A percentile compares a stretch with the other conserved stretches of the same genome.
Evolutionary conservation across 2,797 vertebrate species (phyloP).

Genomic region (Microctenopoma stevenorrisi): DNA sequence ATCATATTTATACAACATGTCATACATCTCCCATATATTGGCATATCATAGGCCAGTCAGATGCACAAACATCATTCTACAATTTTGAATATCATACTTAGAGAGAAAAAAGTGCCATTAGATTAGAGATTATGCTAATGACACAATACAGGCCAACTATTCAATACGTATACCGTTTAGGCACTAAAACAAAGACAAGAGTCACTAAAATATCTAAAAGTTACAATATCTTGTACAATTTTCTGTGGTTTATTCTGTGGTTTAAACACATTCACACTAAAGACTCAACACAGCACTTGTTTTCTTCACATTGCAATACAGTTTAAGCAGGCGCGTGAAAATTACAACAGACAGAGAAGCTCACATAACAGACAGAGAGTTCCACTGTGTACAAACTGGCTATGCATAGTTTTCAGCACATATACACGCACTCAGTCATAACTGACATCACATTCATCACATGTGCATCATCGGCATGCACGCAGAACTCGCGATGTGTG

Average conservation of each 20-base stretch:
- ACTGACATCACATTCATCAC: slow-evolving; percentile 32
- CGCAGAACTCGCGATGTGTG: slow-evolving; percentile 18
- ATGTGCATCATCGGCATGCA: slow-evolving; percentile 41
- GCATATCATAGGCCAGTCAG: slow-evolving; percentile 24
- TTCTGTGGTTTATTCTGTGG: slow-evolving; percentile 37
- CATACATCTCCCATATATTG: slow-evolving; percentile 19
- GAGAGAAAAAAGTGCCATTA: slow-evolving; percentile 60
- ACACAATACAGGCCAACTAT: slow-evolving; percentile 59
- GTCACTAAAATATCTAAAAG: slow-evolving; percentile 61
- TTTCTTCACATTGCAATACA: slow-evolving; percentile 62
- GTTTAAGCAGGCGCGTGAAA: slow-evolving; percentile 72
- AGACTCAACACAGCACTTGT: slow-evolving; percentile 54
- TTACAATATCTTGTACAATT: slow-evolving; percentile 56
- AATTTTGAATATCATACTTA: slow-evolving; percentile 36
- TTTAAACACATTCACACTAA: slow-evolving; percentile 68
- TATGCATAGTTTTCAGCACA: slow-evolving; percentile 60
- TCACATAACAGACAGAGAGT: slow-evolving; percentile 37
- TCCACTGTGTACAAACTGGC: slow-evolving; percentile 64
- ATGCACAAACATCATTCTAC: slow-evolving; percentile 46
- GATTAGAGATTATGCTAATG: slow-evolving; percentile 42
- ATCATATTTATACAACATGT: slow-evolving; percentile 2
- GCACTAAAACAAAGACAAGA: slow-evolving; percentile 77
- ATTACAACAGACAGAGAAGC: slow-evolving; percentile 58
- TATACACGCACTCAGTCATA: slow-evolving; percentile 38
- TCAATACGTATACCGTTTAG: slow-evolving; percentile 54